Conservation (phyloP, 2,888 invertebrate species). For the Cybosia mesomella region DNA sequence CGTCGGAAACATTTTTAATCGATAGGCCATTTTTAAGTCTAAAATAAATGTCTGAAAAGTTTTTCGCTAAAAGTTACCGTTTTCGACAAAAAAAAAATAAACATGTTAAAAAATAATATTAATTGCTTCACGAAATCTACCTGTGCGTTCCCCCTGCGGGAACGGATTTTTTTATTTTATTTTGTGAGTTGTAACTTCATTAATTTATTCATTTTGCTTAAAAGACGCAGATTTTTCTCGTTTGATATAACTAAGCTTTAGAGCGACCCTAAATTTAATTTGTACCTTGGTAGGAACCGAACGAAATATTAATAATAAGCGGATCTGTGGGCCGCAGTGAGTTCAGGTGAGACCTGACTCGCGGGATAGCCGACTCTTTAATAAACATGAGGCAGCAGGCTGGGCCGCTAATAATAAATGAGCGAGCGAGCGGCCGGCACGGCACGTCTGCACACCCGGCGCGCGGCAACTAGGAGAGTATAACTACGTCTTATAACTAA, state of each 20-base stretch:
- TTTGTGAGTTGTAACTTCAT: too few species aligned
- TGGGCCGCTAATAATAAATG: conserved; percentile 73
- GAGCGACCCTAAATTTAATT: background rate
- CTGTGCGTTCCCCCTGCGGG: too few species aligned
- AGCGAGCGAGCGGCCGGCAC: conserved; percentile 54
- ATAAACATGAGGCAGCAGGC: conserved; percentile 71
- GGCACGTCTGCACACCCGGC: conserved; percentile 53
- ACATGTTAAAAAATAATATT: too few species aligned
- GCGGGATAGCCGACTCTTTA: conserved; percentile 66
- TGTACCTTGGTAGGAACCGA: conserved; percentile 15
- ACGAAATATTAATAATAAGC: conserved; percentile 59
- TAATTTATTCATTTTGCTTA: too few species aligned
- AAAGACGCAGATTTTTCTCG: background rate
- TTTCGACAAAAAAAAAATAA: too few species aligned
- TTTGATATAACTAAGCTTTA: background rate
- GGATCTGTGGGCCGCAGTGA: conserved; percentile 49
- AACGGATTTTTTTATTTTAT: too few species aligned
- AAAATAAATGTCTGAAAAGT: too few species aligned
- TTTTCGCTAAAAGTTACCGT: too few species aligned
- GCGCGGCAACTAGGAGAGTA: conserved; percentile 41
- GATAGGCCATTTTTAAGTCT: too few species aligned
- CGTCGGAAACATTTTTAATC: too few species aligned
- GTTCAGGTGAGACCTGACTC: conserved; percentile 64
- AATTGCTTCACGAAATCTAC: too few species aligned
- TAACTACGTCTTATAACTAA: conserved; percentile 46